Percentiles rank a stretch among this genome's conserved stretches.
Evolutionary conservation across 2,888 invertebrate genomes (phyloP).

Genomic region (Lydus trimaculatus): DNA sequence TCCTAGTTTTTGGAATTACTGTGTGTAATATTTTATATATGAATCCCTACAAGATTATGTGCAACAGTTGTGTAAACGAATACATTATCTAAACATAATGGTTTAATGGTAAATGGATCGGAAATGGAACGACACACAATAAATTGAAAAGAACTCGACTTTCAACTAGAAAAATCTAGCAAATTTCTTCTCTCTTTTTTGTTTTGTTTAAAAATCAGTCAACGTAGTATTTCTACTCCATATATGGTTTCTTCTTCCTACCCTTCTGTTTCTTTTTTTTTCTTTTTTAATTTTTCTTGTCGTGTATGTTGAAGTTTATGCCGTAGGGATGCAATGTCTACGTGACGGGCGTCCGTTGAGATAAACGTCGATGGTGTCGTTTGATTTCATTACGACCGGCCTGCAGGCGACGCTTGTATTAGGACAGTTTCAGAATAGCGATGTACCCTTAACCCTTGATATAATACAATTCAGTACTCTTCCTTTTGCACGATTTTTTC

Average conservation of each 20-base stretch:
- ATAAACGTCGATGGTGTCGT: constrained; percentile 12
- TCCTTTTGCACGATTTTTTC: background rate
- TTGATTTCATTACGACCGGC: constrained; percentile 35
- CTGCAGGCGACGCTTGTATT: constrained; percentile 32
- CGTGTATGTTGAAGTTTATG: constrained; percentile 24
- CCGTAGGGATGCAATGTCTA: constrained; percentile 30
- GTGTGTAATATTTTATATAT: background rate
- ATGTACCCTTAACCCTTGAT: constrained; percentile 21
- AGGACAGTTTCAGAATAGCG: constrained; percentile 35
- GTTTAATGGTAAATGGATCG: too few species aligned
- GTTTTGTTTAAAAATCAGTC: background rate
- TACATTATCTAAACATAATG: background rate
- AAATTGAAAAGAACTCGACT: too few species aligned
- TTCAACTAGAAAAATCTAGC: too few species aligned
- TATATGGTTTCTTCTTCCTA: background rate
- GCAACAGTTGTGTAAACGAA: constrained; percentile 7
- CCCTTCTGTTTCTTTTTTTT: background rate
- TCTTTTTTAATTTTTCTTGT: constrained; percentile 27
- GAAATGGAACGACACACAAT: too few species aligned
- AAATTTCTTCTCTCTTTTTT: too few species aligned
- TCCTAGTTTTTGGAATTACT: background rate
- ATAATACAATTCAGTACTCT: background rate
- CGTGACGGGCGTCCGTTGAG: constrained; percentile 31
- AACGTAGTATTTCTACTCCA: background rate
- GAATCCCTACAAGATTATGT: background rate